A percentile compares a stretch with the other conserved stretches of the same genome.
Conservation (phyloP, 2,888 invertebrate species). For the Norana najaformis region DNA sequence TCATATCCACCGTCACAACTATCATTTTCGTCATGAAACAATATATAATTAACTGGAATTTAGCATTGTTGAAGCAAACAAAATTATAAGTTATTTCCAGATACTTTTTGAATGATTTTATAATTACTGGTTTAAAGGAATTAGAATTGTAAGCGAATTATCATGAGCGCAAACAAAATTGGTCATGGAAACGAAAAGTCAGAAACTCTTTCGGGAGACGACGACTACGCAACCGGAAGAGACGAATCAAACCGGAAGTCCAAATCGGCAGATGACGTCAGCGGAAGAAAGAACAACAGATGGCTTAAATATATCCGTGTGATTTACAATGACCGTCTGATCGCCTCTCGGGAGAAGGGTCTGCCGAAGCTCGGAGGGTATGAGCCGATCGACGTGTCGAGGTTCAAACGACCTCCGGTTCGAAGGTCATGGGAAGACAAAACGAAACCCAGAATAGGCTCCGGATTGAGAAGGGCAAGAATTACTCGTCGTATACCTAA, state of each 20-base stretch:
- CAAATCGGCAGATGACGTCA: not conserved
- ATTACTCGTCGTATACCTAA: not conserved
- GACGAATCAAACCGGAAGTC: not conserved
- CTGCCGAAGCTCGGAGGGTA: not conserved
- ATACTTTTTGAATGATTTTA: too few relatives aligned
- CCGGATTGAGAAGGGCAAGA: not conserved
- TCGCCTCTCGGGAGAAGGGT: not conserved
- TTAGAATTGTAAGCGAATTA: not conserved
- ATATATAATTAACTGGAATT: too few relatives aligned
- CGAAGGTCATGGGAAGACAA: not conserved
- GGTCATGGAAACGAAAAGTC: not conserved
- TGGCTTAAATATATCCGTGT: not conserved
- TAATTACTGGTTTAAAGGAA: not conserved
- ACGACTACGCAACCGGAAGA: not conserved
- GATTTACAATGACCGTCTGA: not conserved
- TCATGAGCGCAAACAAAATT: not conserved
- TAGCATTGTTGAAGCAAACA: too few relatives aligned
- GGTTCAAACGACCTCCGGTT: not conserved
- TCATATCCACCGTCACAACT: too few relatives aligned
- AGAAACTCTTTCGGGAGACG: not conserved
- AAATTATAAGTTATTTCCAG: too few relatives aligned
- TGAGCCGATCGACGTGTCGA: not conserved
- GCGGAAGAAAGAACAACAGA: not conserved
- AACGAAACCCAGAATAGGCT: not conserved
- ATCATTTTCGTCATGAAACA: too few relatives aligned